Evolutionary conservation across 2,888 invertebrate genomes (phyloP).

Genomic region (Volucella bombylans): DNA sequence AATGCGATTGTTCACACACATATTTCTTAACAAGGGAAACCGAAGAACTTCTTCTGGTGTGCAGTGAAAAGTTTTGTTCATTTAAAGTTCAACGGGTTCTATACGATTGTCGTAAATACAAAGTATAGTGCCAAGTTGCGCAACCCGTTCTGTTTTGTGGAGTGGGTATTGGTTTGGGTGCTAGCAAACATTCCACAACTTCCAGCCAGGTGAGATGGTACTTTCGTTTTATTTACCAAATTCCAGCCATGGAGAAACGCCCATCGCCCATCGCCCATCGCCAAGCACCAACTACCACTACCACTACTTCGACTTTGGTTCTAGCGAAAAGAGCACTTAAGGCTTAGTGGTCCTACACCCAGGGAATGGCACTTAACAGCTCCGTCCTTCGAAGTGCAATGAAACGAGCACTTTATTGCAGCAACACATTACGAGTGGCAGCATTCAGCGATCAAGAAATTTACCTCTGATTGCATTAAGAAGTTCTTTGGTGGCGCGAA

Average conservation of each 20-base stretch:
- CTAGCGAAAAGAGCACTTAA: conserved; percentile 62
- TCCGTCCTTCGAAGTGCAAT: conserved; percentile 58
- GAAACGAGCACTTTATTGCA: conserved; percentile 68
- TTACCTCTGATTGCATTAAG: conserved; percentile 70
- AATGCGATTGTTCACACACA: neutral
- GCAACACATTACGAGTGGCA: conserved; percentile 56
- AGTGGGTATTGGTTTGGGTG: neutral
- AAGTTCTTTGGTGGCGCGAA: conserved; percentile 41
- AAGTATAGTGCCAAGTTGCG: conserved; percentile 62
- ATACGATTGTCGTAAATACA: conserved; percentile 73
- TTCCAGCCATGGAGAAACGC: conserved; percentile 35
- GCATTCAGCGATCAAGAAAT: conserved; percentile 57
- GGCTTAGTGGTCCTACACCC: conserved; percentile 44
- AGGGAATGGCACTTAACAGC: conserved; percentile 55
- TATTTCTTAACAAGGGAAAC: conserved; percentile 8
- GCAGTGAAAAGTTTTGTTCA: conserved; percentile 70
- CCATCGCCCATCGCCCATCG: neutral
- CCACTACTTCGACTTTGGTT: conserved; percentile 27
- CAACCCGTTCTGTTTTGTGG: neutral
- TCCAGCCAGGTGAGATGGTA: conserved; percentile 50
- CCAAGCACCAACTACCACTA: too few relatives aligned
- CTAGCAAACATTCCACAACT: conserved; percentile 29
- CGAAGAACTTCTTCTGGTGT: conserved; percentile 59
- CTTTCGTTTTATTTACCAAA: conserved; percentile 48
- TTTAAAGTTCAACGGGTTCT: conserved; percentile 71